Conservation (phyloP, 2,797 vertebrate species). For the Chelidonichthys spinosus region DNA sequence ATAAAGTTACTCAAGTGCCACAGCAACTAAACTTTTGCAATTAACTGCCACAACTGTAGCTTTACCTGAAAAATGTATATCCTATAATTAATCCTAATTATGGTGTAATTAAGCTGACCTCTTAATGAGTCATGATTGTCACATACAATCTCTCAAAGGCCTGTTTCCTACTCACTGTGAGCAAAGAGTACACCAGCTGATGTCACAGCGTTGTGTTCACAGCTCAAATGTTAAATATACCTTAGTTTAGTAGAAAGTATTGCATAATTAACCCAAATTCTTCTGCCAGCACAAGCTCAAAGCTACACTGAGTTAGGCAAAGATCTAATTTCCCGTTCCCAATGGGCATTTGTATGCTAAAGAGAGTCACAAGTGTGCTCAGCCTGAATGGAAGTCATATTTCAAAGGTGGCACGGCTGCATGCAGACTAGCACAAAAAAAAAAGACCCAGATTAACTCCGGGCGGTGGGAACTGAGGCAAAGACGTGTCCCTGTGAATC, state of each 20-base stretch:
- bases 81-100: background rate
- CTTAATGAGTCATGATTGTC: slow-evolving; percentile 4
- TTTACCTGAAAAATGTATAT: background rate
- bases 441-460: background rate
- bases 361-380: slow-evolving; percentile 25
- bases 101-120: slow-evolving; percentile 7
- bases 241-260: slow-evolving; percentile 11
- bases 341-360: background rate
- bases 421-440: slow-evolving; percentile 10
- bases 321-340: slow-evolving; percentile 23
- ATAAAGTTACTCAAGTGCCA: slow-evolving; percentile 23
- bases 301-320: slow-evolving; percentile 17
- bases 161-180: background rate
- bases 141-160: background rate
- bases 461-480: background rate
- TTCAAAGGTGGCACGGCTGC: slow-evolving; percentile 16
- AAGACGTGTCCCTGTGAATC: background rate
- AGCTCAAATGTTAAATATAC: slow-evolving; percentile 14
- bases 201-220: background rate
- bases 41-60: slow-evolving; percentile 16
- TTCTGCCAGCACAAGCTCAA: background rate
- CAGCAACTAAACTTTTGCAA: slow-evolving; percentile 13
- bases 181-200: background rate
- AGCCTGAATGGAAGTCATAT: slow-evolving; percentile 11
- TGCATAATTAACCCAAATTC: slow-evolving; percentile 28